Base-by-base conservation (phyloP, 1,140 invertebrate genomes). In the Diabrotica virgifera region DNA sequence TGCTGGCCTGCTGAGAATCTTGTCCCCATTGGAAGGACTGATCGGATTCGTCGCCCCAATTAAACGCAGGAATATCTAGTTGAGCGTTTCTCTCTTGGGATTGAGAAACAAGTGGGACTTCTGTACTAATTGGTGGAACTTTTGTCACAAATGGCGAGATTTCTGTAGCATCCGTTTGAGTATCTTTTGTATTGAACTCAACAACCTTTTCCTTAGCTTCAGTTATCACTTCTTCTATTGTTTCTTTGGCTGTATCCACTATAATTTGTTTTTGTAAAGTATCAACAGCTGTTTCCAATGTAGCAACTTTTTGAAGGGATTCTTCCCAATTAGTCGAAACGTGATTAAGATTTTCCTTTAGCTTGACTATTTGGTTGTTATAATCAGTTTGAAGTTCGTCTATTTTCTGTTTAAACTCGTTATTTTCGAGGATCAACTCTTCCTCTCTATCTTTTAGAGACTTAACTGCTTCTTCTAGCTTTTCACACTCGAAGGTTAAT, bases 391-490 rank as follows among this genome's bases (percentile, higher is more conserved):
- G 5, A 9, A 66, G 11, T 53, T 81, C 74, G n/a, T 74, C 72
- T 38, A 84, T 72, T 70, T 84, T 82, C 65, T 83, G 81, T 67
- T 76, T 83, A 51, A 85, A 79, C 64, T 81, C 71, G 37, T 73
- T 71, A 10, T 76, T 81, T 70, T 84, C 84, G 71, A 83, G 80
- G 57, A 83, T 72, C 0, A 83, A 69, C 70, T 82, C 78, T 72
- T 85, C 68, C 79, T 80, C 63, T 68, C 68, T 78, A 78, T 87
- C 79, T 76, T 66, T n/a, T 0, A 80, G 57, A 5, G 74, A 70
- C 52, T 82, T 80, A 6, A 78, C 80, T 74, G 86, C 83, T 68
- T 80, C 80, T 36, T 83, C 77, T 40, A 85, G 71, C 46, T 82
- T 81, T 71, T 78, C 74, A 61, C 72, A 70, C 70, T 73, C 76